Conservation (phyloP, 1,140 invertebrate genomes). For the Drosophila novamexicana region DNA sequence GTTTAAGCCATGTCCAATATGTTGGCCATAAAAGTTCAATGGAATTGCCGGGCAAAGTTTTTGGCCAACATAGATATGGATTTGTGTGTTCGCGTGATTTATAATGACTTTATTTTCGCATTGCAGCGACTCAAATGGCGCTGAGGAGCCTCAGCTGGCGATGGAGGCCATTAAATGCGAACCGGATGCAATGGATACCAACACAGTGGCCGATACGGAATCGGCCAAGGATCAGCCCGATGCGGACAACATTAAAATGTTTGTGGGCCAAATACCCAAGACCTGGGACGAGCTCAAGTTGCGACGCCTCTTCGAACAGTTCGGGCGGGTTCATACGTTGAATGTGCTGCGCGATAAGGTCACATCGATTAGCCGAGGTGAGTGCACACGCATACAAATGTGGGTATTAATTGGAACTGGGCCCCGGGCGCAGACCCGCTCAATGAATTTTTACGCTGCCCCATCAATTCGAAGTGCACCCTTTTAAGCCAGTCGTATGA, state of each 20-base stretch:
- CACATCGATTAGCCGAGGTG: constrained; percentile 98
- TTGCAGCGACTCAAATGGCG: constrained; percentile 47
- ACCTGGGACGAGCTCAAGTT: constrained; percentile 98
- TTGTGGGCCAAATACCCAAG: constrained; percentile 98
- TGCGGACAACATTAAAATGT: constrained; percentile 99
- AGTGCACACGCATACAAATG: constrained; percentile 83
- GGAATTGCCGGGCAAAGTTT: constrained; percentile 41
- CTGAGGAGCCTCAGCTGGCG: constrained; percentile 16
- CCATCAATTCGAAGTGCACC: constrained; percentile 57
- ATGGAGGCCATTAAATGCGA: constrained; percentile 48
- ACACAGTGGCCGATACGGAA: constrained; percentile 37
- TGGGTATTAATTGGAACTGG: constrained; percentile 39
- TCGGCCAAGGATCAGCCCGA: constrained; percentile 90
- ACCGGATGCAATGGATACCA: constrained; percentile 36
- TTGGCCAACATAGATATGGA: constrained; percentile 19
- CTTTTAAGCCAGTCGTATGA: constrained; percentile 4
- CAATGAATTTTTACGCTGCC: constrained; percentile 77
- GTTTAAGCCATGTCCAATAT: constrained; percentile 30
- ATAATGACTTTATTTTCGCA: constrained; percentile 34
- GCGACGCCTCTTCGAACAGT: constrained; percentile 97
- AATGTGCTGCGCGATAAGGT: constrained; percentile 98
- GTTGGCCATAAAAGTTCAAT: constrained; percentile 63
- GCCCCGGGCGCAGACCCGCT: background rate
- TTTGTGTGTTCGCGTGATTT: constrained; percentile 25
- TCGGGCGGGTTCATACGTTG: constrained; percentile 97